Evolutionary conservation across 2,113 vertebrate genomes (phyloP).

Genomic region (Elachura formosa): DNA sequence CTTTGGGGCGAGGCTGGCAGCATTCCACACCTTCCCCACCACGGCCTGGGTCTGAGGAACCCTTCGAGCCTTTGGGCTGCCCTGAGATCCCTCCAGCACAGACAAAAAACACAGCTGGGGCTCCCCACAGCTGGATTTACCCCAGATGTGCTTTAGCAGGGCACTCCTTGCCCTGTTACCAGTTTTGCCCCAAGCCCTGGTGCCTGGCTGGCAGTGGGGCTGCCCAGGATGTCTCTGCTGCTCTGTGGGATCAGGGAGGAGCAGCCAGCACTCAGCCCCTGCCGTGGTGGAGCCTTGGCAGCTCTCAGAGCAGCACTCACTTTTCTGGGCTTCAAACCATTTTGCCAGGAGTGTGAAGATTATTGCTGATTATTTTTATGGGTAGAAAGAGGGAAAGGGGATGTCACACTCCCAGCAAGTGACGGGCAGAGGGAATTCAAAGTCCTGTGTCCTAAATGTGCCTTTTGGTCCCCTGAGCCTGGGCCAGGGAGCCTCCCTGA

Average conservation of each 20-base stretch:
- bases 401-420: background rate
- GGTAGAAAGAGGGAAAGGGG: background rate
- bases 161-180: fast-evolving
- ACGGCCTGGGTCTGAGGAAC: background rate
- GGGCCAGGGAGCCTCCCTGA: background rate
- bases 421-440: background rate
- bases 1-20: background rate
- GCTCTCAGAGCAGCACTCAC: background rate
- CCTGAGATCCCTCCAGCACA: background rate
- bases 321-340: background rate
- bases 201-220: background rate
- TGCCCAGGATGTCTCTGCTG: background rate
- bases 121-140: background rate
- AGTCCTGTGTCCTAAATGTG: background rate
- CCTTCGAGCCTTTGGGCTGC: background rate
- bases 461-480: background rate
- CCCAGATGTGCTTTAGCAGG: background rate
- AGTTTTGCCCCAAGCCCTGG: background rate
- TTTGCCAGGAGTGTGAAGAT: background rate
- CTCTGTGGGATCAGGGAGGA: background rate
- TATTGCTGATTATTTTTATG: background rate
- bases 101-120: background rate
- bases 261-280: background rate
- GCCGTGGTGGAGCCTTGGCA: background rate
- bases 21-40: background rate